Conservation (phyloP, 2,797 vertebrate genomes). For the Xenentodon cancila region DNA sequence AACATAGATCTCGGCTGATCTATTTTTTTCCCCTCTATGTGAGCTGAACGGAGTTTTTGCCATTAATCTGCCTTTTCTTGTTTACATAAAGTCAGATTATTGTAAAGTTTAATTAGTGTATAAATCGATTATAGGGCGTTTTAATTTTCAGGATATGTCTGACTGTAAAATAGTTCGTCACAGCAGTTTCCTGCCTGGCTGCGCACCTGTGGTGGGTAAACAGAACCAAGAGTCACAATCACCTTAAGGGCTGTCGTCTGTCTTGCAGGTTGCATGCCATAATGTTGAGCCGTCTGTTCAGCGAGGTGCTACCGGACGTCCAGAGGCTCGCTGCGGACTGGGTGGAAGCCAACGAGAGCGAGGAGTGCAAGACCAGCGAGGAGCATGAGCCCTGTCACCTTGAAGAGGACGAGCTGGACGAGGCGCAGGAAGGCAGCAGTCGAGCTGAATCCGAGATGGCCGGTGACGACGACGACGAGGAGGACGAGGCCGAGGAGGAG, state of each 20-base stretch:
- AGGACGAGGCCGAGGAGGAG: conserved; percentile 77
- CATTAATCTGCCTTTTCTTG: too few relatives aligned
- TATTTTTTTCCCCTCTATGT: too few relatives aligned
- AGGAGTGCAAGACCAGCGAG: conserved; percentile 84
- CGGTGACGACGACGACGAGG: conserved; percentile 82
- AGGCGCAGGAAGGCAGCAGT: conserved; percentile 71
- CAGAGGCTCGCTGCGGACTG: conserved; percentile 93
- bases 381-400: conserved; percentile 81
- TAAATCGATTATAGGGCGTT: too few relatives aligned
- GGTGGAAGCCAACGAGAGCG: conserved; percentile 87
- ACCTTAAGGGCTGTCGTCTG: conserved; percentile 24
- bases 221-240: neutral
- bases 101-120: too few relatives aligned
- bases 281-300: conserved; percentile 98
- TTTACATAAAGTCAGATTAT: too few relatives aligned
- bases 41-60: too few relatives aligned
- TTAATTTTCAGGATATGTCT: too few relatives aligned
- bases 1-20: too few relatives aligned
- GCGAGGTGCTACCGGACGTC: conserved; percentile 95
- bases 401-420: conserved; percentile 73
- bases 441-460: conserved; percentile 82
- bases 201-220: conserved; percentile 6
- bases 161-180: too few relatives aligned
- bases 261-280: conserved; percentile 73
- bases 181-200: neutral